Percentiles rank a stretch among this genome's conserved stretches.
Evolutionary conservation across 2,797 vertebrate genomes (phyloP).

Genomic region (Heteromormyrus szaboi): DNA sequence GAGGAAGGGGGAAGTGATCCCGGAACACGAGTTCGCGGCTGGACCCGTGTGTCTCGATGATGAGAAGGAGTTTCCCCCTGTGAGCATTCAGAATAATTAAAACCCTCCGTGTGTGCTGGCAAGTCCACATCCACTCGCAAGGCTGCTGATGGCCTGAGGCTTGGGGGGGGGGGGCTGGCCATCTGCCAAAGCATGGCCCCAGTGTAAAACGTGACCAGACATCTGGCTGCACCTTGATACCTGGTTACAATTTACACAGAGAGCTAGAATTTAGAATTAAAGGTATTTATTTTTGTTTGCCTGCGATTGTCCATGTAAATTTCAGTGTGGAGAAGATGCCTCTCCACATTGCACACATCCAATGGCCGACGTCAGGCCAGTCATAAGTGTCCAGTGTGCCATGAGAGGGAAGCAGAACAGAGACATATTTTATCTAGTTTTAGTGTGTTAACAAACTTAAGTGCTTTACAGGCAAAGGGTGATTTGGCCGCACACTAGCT

Average conservation of each 20-base stretch:
- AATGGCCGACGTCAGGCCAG: background rate
- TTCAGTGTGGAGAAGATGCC: background rate
- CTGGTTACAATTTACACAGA: background rate
- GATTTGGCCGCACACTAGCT: background rate
- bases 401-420: background rate
- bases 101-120: constrained; percentile 27
- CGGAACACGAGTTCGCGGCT: constrained; percentile 86
- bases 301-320: background rate
- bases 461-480: background rate
- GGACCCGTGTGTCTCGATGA: constrained; percentile 85
- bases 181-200: background rate
- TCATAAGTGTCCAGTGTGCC: background rate
- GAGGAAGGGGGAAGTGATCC: constrained; percentile 82
- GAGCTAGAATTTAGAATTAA: background rate
- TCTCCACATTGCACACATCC: background rate
- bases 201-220: background rate
- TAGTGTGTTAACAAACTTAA: background rate
- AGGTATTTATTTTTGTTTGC: background rate
- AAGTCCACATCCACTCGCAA: background rate
- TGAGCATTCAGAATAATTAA: constrained; percentile 78
- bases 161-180: background rate
- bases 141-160: constrained; percentile 25
- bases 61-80: constrained; percentile 86
- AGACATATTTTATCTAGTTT: background rate
- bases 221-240: constrained; percentile 7